Conservation (phyloP, 2,113 vertebrate species). For the Pseudopodoces humilis region DNA sequence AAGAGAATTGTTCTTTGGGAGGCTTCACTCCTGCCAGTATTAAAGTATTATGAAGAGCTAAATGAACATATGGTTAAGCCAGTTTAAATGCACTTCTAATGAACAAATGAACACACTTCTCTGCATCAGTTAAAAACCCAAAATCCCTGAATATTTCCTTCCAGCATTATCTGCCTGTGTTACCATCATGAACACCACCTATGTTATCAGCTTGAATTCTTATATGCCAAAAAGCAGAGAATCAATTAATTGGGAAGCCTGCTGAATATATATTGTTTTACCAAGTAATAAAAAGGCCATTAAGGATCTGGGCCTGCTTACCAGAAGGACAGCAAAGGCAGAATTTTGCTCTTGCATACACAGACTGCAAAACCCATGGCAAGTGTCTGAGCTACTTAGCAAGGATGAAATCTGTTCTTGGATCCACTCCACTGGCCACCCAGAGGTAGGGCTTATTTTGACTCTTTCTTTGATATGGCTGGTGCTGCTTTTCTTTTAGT, state of each 20-base stretch:
- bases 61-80: constrained; percentile 1
- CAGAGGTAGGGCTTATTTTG: not conserved
- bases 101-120: not conserved
- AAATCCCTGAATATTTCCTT: not conserved
- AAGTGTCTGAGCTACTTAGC: not conserved
- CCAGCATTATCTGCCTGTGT: not conserved
- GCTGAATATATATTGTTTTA: not conserved
- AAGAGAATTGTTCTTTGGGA: constrained; percentile 5
- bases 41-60: constrained; percentile 20
- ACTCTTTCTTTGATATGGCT: not conserved
- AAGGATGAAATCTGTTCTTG: not conserved
- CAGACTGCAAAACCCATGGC: not conserved
- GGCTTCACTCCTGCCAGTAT: not conserved
- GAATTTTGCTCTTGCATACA: not conserved
- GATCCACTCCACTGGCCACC: not conserved
- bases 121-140: not conserved
- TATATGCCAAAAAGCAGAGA: not conserved
- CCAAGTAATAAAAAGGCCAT: constrained; percentile 9
- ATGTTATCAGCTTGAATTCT: not conserved
- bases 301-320: not conserved
- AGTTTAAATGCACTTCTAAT: constrained; percentile 23
- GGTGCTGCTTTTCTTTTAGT: not conserved
- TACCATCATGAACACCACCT: not conserved
- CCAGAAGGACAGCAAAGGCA: not conserved
- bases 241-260: not conserved